A percentile compares a stretch with the other conserved stretches of the same genome.
Conservation (phyloP, 2,797 vertebrate genomes). For the Anguilla obscura region DNA sequence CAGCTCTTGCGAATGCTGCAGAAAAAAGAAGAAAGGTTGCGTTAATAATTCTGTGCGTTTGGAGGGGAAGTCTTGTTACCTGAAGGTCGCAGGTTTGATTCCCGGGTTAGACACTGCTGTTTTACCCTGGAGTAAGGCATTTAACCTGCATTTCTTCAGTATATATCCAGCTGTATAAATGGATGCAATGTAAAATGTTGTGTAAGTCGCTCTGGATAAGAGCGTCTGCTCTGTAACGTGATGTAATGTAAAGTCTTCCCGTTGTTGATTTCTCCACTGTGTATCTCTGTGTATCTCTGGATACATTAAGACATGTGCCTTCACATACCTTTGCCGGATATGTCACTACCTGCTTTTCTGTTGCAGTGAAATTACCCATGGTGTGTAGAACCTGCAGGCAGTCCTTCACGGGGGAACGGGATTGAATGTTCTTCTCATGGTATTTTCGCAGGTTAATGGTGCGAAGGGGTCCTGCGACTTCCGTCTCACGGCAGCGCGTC, state of each 20-base stretch:
- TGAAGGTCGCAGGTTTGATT: too few relatives aligned
- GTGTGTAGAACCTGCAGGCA: constrained; percentile 29
- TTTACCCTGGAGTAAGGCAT: too few relatives aligned
- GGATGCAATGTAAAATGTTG: too few relatives aligned
- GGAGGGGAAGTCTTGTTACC: constrained; percentile 48
- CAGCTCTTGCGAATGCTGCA: constrained; percentile 52
- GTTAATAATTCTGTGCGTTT: constrained; percentile 57
- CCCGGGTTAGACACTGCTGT: too few relatives aligned
- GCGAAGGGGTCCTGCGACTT: constrained; percentile 6
- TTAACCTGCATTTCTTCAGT: too few relatives aligned
- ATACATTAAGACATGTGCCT: constrained; percentile 59
- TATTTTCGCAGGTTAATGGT: constrained; percentile 26
- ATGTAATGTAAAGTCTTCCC: constrained; percentile 46
- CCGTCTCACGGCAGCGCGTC: background rate
- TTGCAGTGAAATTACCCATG: constrained; percentile 25
- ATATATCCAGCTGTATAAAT: too few relatives aligned
- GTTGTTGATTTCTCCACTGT: constrained; percentile 53
- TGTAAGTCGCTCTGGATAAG: too few relatives aligned
- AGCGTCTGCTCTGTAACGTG: too few relatives aligned
- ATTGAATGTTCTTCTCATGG: constrained; percentile 27
- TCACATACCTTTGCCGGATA: constrained; percentile 45
- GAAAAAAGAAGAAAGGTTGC: constrained; percentile 54
- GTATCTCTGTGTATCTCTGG: constrained; percentile 57
- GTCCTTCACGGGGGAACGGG: constrained; percentile 30
- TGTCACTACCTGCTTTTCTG: constrained; percentile 39